Evolutionary conservation across 2,888 invertebrate species (phyloP).

Genomic region (Ochropleura plecta): DNA sequence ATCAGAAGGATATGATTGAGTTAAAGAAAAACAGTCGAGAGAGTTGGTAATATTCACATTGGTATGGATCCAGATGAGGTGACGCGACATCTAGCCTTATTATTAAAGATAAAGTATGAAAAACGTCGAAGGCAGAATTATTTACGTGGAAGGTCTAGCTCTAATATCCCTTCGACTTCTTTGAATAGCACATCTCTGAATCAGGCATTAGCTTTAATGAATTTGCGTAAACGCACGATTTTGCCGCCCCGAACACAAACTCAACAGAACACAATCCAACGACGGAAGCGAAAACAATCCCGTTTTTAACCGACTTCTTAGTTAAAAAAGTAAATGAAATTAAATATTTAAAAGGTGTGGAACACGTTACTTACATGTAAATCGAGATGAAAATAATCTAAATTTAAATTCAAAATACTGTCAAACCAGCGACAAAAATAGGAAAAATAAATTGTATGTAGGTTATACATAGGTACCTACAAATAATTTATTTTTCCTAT

Average conservation of each 20-base stretch:
- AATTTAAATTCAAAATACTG: neutral
- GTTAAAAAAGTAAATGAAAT: neutral
- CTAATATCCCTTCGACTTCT: neutral
- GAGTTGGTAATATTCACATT: neutral
- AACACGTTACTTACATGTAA: neutral
- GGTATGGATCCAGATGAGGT: conserved; percentile 36
- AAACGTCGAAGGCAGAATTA: neutral
- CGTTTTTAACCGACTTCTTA: too few species aligned
- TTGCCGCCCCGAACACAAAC: conserved; percentile 6
- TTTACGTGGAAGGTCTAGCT: conserved; percentile 4
- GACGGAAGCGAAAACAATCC: conserved; percentile 38
- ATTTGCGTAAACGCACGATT: conserved; percentile 17
- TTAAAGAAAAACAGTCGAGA: neutral
- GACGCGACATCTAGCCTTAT: conserved; percentile 20
- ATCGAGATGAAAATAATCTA: neutral
- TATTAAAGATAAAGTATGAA: conserved; percentile 46
- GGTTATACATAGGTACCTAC: too few species aligned
- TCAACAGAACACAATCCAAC: neutral
- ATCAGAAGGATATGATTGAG: neutral
- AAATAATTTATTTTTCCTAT: too few species aligned
- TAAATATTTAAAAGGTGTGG: neutral
- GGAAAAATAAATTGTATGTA: too few species aligned
- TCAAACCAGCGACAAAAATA: neutral
- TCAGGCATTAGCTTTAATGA: conserved; percentile 27
- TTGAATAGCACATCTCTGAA: conserved; percentile 15